Percentiles rank a stretch among this genome's conserved stretches.
Evolutionary conservation across 2,888 invertebrate species (phyloP).

Genomic region (Oscheius sp.): DNA sequence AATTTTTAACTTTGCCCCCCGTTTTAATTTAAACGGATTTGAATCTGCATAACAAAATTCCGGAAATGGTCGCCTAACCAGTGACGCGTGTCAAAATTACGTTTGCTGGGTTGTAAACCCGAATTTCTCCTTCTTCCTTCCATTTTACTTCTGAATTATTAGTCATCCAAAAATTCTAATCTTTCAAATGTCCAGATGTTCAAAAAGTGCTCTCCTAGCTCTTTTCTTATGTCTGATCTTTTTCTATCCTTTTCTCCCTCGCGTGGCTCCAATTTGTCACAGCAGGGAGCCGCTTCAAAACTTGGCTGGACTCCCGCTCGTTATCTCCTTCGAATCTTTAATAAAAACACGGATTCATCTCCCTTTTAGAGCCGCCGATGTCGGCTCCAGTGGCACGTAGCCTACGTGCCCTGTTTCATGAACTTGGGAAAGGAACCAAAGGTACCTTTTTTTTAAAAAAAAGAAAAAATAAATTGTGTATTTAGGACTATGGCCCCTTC

Average conservation of each 20-base stretch:
- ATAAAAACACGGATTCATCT: neutral
- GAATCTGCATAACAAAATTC: neutral
- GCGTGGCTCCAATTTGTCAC: constrained; percentile 20
- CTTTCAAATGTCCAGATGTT: neutral
- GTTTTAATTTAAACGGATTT: too few relatives aligned
- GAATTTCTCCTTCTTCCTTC: neutral
- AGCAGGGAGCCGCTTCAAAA: constrained; percentile 10
- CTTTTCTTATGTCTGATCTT: too few relatives aligned
- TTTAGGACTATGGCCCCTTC: constrained; percentile 55
- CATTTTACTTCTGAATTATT: neutral
- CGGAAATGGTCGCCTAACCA: neutral
- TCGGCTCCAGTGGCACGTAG: constrained; percentile 34
- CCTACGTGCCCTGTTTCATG: constrained; percentile 16
- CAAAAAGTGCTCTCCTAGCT: too few relatives aligned
- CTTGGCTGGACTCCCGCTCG: neutral
- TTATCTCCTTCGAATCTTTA: constrained; percentile 5
- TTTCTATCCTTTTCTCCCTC: neutral
- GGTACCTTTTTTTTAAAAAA: constrained; percentile 12
- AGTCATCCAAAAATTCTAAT: neutral
- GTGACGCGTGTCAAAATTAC: constrained; percentile 1
- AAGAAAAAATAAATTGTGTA: neutral
- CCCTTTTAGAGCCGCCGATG: constrained; percentile 17
- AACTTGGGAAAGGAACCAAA: constrained; percentile 36
- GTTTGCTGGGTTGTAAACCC: neutral
- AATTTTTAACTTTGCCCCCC: too few relatives aligned